A percentile compares a stretch with the other conserved stretches of the same genome.
These are phyloP conservation scores for Mechanitis messenoides DNA, from an alignment of 2,888 invertebrate species.

Conservation along the genomic window DNA sequence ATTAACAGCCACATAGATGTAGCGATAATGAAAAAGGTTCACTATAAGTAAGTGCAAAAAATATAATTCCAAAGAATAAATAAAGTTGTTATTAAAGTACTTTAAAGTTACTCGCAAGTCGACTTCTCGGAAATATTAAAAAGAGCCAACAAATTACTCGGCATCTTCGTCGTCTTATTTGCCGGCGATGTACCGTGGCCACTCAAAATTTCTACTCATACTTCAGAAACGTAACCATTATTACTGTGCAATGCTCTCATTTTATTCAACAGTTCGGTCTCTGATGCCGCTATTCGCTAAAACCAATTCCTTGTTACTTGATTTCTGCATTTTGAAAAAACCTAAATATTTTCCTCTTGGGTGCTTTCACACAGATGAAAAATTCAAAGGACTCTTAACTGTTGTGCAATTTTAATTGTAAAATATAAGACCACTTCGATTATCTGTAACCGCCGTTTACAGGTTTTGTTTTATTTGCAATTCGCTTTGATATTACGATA, in stretches of 20 bases:
- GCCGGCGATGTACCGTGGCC: slow-evolving; percentile 32
- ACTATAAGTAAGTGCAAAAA: not conserved
- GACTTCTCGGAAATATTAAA: slow-evolving; percentile 22
- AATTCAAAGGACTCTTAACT: slow-evolving; percentile 59
- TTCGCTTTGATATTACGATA: slow-evolving; percentile 30
- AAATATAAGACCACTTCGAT: slow-evolving; percentile 23
- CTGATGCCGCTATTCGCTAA: slow-evolving; percentile 66
- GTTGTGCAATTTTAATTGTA: slow-evolving; percentile 60
- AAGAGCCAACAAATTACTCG: slow-evolving; percentile 34
- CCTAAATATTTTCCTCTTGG: slow-evolving; percentile 74
- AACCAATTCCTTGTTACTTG: slow-evolving; percentile 76
- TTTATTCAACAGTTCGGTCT: slow-evolving; percentile 65
- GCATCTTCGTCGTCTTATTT: slow-evolving; percentile 37
- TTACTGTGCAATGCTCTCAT: slow-evolving; percentile 53
- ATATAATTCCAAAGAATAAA: not conserved
- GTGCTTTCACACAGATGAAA: slow-evolving; percentile 63
- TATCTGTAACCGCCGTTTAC: slow-evolving; percentile 21
- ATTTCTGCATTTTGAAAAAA: slow-evolving; percentile 75
- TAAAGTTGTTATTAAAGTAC: not conserved
- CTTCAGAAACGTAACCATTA: slow-evolving; percentile 63
- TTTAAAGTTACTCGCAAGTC: not conserved
- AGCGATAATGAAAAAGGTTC: not conserved
- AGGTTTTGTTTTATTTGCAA: slow-evolving; percentile 29
- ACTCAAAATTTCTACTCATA: slow-evolving; percentile 52
- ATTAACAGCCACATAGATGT: slow-evolving; percentile 16